phyloP scores from a whole-genome alignment of 2,797 vertebrate genomes.

The Alcedo atthis region DNA sequence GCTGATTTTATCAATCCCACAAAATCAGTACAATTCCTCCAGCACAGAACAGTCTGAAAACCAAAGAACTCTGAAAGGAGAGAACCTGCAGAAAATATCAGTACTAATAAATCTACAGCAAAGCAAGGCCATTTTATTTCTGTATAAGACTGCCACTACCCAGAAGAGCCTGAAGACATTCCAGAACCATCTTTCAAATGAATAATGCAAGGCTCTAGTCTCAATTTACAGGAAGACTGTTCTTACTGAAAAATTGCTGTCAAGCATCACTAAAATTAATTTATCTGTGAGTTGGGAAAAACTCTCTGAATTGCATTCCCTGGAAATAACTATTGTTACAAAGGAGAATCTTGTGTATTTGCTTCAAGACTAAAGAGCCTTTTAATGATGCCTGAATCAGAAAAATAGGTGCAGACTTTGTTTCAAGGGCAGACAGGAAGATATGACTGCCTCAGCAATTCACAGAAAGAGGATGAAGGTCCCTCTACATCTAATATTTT shows the following conservation, averaged over 20 bases:
- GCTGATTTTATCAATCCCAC: not conserved
- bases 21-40: not conserved
- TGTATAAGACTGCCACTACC: not conserved
- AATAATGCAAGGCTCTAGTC: conserved; percentile 46
- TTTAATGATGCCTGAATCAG: conserved; percentile 19
- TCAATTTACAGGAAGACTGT: conserved; percentile 41
- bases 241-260: conserved; percentile 53
- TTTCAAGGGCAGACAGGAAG: conserved; percentile 34
- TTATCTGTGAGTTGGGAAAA: conserved; percentile 44
- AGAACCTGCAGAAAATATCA: not conserved
- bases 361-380: conserved; percentile 5
- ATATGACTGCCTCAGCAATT: not conserved
- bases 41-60: not conserved
- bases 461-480: conserved; percentile 27
- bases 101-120: conserved; percentile 27
- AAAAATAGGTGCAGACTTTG: not conserved
- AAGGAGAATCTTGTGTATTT: conserved; percentile 21
- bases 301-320: conserved; percentile 15
- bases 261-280: conserved; percentile 53
- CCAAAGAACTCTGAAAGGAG: not conserved
- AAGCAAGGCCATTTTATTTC: conserved; percentile 35
- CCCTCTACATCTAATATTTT: not conserved
- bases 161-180: conserved; percentile 42
- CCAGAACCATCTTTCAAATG: conserved; percentile 59
- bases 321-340: conserved; percentile 42